Evolutionary conservation across 2,113 vertebrate genomes (phyloP).

Genomic region (Atlantisia rogersi): DNA sequence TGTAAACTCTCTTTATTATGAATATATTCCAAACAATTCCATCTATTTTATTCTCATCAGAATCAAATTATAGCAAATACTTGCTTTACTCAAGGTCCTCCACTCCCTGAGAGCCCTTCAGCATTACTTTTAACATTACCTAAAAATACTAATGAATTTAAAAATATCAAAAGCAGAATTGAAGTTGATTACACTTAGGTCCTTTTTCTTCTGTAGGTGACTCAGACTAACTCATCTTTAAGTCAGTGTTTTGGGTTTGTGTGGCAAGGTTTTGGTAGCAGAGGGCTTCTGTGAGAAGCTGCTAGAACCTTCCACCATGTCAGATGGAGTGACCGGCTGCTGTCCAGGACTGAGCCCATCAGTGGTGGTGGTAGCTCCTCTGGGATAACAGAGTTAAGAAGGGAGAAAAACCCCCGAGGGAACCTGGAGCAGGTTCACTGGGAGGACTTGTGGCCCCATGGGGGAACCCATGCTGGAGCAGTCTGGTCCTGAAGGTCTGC

Average conservation of each 20-base stretch:
- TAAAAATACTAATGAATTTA: constrained; percentile 4
- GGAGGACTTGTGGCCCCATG: no score
- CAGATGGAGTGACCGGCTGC: no score
- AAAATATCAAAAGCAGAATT: background rate
- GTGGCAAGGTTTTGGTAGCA: no score
- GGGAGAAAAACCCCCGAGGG: no score
- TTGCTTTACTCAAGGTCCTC: background rate
- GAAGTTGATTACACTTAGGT: background rate
- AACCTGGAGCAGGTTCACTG: no score
- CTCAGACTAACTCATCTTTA: background rate
- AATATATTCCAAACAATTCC: constrained; percentile 10
- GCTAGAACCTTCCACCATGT: no score
- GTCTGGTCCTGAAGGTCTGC: no score
- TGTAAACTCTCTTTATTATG: background rate
- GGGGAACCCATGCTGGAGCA: no score
- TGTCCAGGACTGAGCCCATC: no score
- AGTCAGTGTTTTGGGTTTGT: background rate
- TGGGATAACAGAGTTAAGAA: no score
- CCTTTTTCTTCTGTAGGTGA: background rate
- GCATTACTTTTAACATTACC: background rate
- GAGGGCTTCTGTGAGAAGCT: no score
- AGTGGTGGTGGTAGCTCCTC: no score
- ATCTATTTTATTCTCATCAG: constrained; percentile 32
- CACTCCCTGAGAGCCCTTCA: background rate
- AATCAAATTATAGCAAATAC: constrained; percentile 44